Conservation (phyloP, 2,797 vertebrate genomes). For the Sphenopsis melanotis region DNA sequence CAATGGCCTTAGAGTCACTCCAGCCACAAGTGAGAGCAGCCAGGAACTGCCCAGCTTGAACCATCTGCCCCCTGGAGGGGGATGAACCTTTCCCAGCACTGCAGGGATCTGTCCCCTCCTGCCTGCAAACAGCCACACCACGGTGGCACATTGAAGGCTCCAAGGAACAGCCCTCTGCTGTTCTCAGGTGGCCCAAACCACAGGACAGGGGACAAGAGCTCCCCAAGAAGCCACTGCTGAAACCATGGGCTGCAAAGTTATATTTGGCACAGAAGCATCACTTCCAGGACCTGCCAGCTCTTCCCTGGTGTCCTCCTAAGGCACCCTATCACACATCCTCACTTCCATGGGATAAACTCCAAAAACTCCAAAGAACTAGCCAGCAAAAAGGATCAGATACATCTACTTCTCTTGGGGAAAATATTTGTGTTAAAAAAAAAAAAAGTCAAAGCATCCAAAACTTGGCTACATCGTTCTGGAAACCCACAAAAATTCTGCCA, state of each 20-base stretch:
- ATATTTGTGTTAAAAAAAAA: neutral
- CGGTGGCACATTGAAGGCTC: accelerated
- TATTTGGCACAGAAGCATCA: neutral
- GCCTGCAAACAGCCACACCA: neutral
- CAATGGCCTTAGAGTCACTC: neutral
- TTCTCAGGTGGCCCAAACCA: neutral
- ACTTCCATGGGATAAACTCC: neutral
- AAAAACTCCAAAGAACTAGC: neutral
- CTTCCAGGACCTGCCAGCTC: neutral
- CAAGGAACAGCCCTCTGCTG: neutral
- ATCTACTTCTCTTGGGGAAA: neutral
- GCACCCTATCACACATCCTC: neutral
- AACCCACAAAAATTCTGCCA: slow-evolving; percentile 21
- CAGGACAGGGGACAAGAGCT: neutral
- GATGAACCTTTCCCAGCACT: neutral
- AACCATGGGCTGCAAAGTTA: neutral
- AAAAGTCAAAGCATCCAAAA: neutral
- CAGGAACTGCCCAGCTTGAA: neutral
- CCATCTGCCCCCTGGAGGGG: neutral
- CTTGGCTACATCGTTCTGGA: neutral
- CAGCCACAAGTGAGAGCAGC: neutral
- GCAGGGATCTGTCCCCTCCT: neutral
- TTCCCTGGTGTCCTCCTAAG: neutral
- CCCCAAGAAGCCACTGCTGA: accelerated
- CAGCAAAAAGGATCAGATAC: neutral